Base-by-base conservation (phyloP, 2,888 invertebrate genomes). In the Nemurella pictetii region DNA sequence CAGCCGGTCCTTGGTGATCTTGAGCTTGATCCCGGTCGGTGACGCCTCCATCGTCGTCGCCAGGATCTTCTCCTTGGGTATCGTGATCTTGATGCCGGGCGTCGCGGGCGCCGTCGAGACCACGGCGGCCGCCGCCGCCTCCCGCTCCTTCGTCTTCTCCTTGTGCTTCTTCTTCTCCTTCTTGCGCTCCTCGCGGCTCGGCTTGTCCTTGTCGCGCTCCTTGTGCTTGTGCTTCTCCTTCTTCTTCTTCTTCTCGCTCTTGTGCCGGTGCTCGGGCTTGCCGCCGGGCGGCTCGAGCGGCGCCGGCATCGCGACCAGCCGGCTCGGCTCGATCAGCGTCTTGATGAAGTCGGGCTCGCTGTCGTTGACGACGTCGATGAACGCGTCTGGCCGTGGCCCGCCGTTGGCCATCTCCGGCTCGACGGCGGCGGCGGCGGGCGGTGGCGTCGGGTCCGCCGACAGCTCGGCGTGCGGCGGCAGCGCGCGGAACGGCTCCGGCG, bases 151-250 rank as follows among this genome's bases (percentile, higher is more conserved):
- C 15, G 86, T 85, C 75, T 87, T 87, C 15, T 87, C 87, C 77
- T 87, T 87, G 72, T 87, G 84, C 82, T 86, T 87, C 30, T 87
- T 85, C 85, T 87, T 86, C 72, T 86, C 85, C 73, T 87, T 87
- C 80, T 86, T 87, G 73, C 87, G 86, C 82, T 87, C 86, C 83
- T 87, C 87, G 35, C 86, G 84, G n/a, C 85, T 85, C 75, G 27
- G 83, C 80, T 73, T 86, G 84, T 84, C 84, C 36, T 86, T 87
- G 35, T 86, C 86, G 72, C 86, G 86, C 72, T 87, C 85, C 80
- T 87, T 95, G 89, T 95, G 94, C 91, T 95, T 95, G 88, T 95
- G 95, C 89, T 95, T 95, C 88, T 95, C 95, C 88, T 95, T 95
- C 89, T 95, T 95, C 88, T 94, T 94, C 89, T 95, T 95, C 90